Base-by-base conservation (phyloP, 2,888 invertebrate species). In the Pandemis cinnamomeana region DNA sequence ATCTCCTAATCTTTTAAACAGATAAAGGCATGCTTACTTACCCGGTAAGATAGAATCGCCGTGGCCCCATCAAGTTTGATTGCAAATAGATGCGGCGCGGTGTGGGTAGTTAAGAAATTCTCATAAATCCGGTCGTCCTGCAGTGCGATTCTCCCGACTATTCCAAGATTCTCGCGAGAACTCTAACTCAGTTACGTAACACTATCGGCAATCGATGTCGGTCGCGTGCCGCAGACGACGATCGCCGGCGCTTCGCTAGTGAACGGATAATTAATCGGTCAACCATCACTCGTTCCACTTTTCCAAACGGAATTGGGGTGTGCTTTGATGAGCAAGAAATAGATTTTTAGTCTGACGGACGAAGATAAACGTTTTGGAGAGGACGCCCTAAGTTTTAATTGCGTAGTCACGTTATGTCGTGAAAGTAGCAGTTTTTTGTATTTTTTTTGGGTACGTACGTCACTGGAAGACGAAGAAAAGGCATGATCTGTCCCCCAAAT, bases 231-330 rank as follows among this genome's bases (percentile, higher is more conserved):
- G 83, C 77, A 81, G 84, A 85, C 84, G 82, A 80, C 86, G 82
- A 83, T 83, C 82, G 85, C 79, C 77, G 79, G 80, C 77, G 83
- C 79, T 84, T 83, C 81, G 82, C 83, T 82, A 82, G 83, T 80
- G 80, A 87, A 90, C 88, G 90, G 92, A 92, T 93, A 92, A 93
- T 93, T 93, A 91, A 93, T 91, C 89, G 91, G 87, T 89, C 89
- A 89, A 89, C 86, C 86, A 82, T 80, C 82, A 83, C 83, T 82
- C 83, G 89, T 77, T 83, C 91, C 76, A 88, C 84, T 90, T 91
- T 86, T 82, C 77, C 79, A 82, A 82, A 64, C 70, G 51, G 70
- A 73, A 73, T 73, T 73, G 69, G 73, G 74, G 75, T 58, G 71
- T 61, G 58, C 61, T 67, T 72, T 58, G 48, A 63, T 68, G 53